These are phyloP conservation scores for Sebastes nivosus DNA, from an alignment of 2,797 vertebrate genomes.

Conservation along the genomic window DNA sequence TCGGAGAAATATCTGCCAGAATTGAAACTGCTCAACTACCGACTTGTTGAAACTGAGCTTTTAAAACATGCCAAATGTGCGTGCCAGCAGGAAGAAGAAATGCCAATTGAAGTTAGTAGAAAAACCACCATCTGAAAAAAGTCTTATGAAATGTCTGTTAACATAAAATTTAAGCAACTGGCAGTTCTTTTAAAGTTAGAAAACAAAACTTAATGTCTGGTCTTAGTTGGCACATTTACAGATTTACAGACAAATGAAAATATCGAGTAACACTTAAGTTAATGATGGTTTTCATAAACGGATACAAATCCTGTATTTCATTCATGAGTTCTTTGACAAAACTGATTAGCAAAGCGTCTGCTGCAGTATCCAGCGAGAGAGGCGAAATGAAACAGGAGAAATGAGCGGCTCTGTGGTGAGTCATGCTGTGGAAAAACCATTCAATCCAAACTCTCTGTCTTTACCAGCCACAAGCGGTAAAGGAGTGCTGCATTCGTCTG, in stretches of 20 bases:
- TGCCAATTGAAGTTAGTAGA: neutral
- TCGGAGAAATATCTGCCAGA: neutral
- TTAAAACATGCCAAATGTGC: neutral
- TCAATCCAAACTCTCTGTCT: conserved; percentile 48
- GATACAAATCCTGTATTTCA: neutral
- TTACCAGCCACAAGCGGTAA: conserved; percentile 34
- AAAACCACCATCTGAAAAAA: neutral
- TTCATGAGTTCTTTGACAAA: neutral
- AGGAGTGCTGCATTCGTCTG: conserved; percentile 12
- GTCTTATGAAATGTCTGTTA: neutral
- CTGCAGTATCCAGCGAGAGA: conserved; percentile 9
- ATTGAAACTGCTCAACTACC: neutral
- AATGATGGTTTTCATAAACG: neutral
- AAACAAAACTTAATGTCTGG: neutral
- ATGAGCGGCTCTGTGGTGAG: conserved; percentile 54
- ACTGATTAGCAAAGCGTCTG: conserved; percentile 43
- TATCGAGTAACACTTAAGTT: neutral
- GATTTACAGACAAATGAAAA: neutral
- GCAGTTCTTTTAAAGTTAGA: neutral
- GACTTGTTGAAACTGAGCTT: neutral
- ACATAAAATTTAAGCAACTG: neutral
- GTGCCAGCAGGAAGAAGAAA: neutral
- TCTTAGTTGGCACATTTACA: neutral
- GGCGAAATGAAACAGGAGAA: conserved; percentile 29
- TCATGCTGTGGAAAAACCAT: conserved; percentile 69